These are phyloP conservation scores for Orientallactaga bullata DNA, from an alignment of 2,113 vertebrate genomes.

Conservation along the genomic window DNA sequence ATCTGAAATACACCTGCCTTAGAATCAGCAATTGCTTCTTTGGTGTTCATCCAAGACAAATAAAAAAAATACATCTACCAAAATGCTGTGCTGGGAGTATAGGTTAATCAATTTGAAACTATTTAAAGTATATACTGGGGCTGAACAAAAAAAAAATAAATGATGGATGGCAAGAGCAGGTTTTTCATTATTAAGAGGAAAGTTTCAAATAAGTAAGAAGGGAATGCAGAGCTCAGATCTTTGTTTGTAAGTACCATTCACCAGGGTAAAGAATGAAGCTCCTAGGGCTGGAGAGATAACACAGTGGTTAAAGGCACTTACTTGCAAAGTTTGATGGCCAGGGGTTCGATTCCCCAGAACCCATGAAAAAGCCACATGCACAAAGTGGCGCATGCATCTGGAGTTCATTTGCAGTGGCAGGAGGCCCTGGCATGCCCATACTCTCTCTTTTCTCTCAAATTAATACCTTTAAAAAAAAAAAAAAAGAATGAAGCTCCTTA, in stretches of 20 bases:
- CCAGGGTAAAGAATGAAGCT: neutral
- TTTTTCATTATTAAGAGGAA: neutral
- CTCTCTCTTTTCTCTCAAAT: no score
- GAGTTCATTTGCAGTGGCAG: no score
- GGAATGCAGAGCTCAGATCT: neutral
- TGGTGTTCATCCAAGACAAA: neutral
- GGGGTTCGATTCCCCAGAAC: neutral
- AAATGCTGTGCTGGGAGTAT: neutral
- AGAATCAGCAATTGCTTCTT: neutral
- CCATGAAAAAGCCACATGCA: no score
- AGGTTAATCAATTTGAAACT: constrained; percentile 31
- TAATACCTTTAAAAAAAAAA: no score
- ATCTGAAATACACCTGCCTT: neutral
- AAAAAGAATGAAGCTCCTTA: no score
- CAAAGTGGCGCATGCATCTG: no score
- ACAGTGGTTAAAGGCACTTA: no score
- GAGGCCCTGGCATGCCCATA: no score
- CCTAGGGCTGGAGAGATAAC: no score
- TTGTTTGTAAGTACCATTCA: neutral
- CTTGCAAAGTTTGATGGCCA: no score
- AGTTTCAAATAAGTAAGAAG: constrained; percentile 1
- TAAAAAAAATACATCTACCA: neutral
- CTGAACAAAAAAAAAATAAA: neutral
- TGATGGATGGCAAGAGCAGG: neutral
- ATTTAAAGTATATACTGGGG: neutral